Percentiles rank a stretch among this genome's conserved stretches.
Conservation (phyloP, 2,888 invertebrate genomes). For the Chrysolina americana region DNA sequence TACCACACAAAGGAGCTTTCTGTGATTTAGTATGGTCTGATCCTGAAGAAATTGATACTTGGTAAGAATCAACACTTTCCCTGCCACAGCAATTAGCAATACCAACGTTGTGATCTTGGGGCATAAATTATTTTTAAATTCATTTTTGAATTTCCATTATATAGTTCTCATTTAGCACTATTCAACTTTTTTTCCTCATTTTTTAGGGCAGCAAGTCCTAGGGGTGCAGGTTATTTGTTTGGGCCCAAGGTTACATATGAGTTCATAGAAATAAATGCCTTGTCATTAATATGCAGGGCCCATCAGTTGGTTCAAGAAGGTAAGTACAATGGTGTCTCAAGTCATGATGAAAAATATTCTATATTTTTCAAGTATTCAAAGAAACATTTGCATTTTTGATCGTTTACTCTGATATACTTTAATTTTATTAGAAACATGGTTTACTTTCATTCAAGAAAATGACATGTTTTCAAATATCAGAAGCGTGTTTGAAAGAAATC, state of each 20-base stretch:
- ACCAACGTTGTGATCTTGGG: too few relatives aligned
- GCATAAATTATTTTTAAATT: too few relatives aligned
- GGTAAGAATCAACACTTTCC: constrained; percentile 72
- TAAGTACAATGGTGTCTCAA: constrained; percentile 62
- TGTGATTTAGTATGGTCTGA: constrained; percentile 99
- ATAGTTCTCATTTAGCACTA: too few relatives aligned
- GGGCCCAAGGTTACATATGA: constrained; percentile 94
- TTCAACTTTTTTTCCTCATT: background rate
- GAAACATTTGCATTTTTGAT: too few relatives aligned
- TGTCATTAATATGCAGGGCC: constrained; percentile 96
- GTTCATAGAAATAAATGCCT: constrained; percentile 94
- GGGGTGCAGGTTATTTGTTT: constrained; percentile 98
- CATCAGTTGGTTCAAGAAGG: constrained; percentile 99
- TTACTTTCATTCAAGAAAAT: too few relatives aligned
- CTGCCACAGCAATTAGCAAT: background rate
- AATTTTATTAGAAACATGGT: too few relatives aligned
- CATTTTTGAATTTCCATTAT: too few relatives aligned
- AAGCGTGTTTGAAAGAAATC: too few relatives aligned
- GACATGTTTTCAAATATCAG: too few relatives aligned
- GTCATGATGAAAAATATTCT: too few relatives aligned
- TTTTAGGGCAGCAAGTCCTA: constrained; percentile 86
- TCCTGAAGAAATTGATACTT: constrained; percentile 95
- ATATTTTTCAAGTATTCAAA: too few relatives aligned
- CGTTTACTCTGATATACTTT: too few relatives aligned
- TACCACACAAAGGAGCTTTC: constrained; percentile 98